Percentiles rank a stretch among this genome's conserved stretches.
Evolutionary conservation across 1,140 invertebrate genomes (phyloP).

Genomic region (Ptiloglossa arizonensis): DNA sequence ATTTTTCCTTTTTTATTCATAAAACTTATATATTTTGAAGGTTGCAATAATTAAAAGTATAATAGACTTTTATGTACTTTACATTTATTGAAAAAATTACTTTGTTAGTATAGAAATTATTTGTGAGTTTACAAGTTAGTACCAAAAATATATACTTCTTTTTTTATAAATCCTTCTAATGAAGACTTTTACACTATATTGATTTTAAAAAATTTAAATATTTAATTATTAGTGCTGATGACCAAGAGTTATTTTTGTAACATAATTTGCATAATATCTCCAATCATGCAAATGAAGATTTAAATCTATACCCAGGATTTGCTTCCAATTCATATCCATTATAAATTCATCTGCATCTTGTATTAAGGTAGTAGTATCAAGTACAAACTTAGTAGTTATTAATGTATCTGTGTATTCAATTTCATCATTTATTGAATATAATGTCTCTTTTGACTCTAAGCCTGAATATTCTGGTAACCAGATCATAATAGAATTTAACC

Average conservation of each 20-base stretch:
- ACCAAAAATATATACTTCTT: conserved; percentile 77
- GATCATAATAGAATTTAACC: conserved; percentile 79
- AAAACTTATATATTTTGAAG: neutral
- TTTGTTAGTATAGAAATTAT: conserved; percentile 48
- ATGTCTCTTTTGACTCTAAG: conserved; percentile 37
- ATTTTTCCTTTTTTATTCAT: neutral
- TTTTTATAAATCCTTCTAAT: conserved; percentile 43
- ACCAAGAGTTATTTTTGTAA: conserved; percentile 68
- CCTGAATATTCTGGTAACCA: conserved; percentile 79
- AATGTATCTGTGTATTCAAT: conserved; percentile 42
- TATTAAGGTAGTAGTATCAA: conserved; percentile 24
- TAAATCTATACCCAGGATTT: conserved; percentile 64
- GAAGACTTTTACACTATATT: conserved; percentile 13
- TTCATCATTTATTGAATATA: conserved; percentile 33
- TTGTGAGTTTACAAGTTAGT: conserved; percentile 65
- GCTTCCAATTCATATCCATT: conserved; percentile 66
- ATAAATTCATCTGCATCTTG: conserved; percentile 59
- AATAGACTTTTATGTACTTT: conserved; percentile 7
- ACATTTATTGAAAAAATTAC: conserved; percentile 58
- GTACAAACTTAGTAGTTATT: conserved; percentile 43
- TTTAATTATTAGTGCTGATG: conserved; percentile 58
- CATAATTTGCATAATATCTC: conserved; percentile 70
- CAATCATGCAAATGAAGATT: conserved; percentile 67
- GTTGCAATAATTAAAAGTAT: conserved; percentile 9
- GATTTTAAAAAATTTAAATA: conserved; percentile 36